Conservation (phyloP, 1,140 invertebrate species). For the Triops longicaudatus region DNA sequence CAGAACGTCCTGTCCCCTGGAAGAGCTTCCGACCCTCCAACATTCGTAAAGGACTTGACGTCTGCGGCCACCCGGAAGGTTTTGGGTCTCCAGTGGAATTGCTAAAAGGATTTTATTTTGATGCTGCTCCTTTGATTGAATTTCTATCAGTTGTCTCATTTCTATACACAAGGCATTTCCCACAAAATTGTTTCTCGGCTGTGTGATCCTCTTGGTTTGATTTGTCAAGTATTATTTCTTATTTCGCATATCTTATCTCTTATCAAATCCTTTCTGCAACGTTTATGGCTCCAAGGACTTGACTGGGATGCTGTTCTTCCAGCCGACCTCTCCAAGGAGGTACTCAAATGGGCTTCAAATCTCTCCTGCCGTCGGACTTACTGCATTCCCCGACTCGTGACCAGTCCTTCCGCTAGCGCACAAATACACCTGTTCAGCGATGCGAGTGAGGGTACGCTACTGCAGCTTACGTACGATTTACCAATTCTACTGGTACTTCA, state of each 20-base stretch:
- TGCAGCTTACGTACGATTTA: conserved; percentile 17
- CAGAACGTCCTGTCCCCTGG: not conserved
- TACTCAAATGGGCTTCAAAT: not conserved
- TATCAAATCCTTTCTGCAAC: not conserved
- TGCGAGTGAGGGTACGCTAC: conserved; percentile 28
- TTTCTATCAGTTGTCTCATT: not conserved
- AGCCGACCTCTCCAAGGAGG: not conserved
- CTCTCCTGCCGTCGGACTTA: not conserved
- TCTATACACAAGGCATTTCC: not conserved
- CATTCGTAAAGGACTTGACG: not conserved
- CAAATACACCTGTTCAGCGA: conserved; percentile 29
- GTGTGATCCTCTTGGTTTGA: not conserved
- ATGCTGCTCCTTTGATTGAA: not conserved
- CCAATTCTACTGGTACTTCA: not conserved
- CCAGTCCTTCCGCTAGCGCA: not conserved
- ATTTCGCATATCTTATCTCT: no score
- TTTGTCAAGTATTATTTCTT: not conserved
- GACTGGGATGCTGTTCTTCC: not conserved
- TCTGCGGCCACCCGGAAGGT: not conserved
- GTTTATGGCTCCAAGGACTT: conserved; percentile 1
- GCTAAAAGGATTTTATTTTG: conserved; percentile 10
- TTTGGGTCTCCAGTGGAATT: conserved; percentile 16
- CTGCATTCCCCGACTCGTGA: not conserved
- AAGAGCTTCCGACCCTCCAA: not conserved
- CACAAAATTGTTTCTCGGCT: not conserved